A percentile compares a stretch with the other conserved stretches of the same genome.
Evolutionary conservation across 2,113 vertebrate genomes (phyloP).

Genomic region (Notothenia coriiceps): DNA sequence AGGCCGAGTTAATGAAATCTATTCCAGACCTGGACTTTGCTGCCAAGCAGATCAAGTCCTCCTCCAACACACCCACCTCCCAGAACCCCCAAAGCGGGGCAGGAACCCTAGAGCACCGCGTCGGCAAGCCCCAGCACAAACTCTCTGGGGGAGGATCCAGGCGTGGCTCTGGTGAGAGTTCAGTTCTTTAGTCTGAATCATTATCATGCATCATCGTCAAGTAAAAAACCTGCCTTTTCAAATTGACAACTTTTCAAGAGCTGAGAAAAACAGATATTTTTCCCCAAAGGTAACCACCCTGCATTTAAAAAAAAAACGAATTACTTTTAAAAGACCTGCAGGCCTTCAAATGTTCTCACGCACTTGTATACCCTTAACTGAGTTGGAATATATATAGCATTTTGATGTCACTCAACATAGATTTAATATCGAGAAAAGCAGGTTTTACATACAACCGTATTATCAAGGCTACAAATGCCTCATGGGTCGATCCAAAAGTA

Average conservation of each 20-base stretch:
- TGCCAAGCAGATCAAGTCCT: slow-evolving; percentile 89
- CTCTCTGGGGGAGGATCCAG: slow-evolving; percentile 87
- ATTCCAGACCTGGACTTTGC: slow-evolving; percentile 98
- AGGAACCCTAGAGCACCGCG: slow-evolving; percentile 89
- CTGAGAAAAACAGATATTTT: not conserved
- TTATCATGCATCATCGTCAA: not conserved
- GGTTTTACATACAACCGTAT: not conserved
- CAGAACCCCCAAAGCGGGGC: slow-evolving; percentile 60
- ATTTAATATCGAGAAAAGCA: not conserved
- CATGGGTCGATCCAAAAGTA: not conserved
- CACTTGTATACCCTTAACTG: not conserved
- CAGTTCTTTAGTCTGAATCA: not conserved
- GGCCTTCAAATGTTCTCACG: not conserved
- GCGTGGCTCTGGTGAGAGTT: slow-evolving; percentile 89
- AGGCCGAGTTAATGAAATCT: slow-evolving; percentile 98
- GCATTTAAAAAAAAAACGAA: not conserved
- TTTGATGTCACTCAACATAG: not conserved
- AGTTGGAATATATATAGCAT: not conserved
- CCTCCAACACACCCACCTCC: slow-evolving; percentile 67
- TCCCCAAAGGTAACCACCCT: no score
- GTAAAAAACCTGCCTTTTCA: not conserved
- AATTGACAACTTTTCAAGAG: not conserved
- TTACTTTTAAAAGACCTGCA: not conserved
- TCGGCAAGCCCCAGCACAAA: slow-evolving; percentile 90
- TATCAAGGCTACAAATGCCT: not conserved